Conservation (phyloP, 2,888 invertebrate genomes). For the Taenaris catops region DNA sequence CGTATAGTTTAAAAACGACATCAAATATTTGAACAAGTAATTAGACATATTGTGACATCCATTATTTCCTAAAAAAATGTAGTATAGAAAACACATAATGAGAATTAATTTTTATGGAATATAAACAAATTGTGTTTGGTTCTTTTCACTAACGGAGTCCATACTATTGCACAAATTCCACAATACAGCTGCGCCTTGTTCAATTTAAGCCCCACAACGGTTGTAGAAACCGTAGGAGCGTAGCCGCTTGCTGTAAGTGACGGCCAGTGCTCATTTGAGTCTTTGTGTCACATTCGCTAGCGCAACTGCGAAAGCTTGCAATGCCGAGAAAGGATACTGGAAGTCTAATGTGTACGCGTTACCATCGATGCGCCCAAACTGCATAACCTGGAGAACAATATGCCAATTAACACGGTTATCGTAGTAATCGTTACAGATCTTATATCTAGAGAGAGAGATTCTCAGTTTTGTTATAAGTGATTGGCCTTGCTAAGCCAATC, state of each 20-base stretch:
- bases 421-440: too few relatives aligned
- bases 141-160: constrained; percentile 16
- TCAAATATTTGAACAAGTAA: neutral
- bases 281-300: constrained; percentile 97
- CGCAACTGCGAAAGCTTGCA: constrained; percentile 99
- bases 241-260: constrained; percentile 29
- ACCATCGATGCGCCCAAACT: constrained; percentile 98
- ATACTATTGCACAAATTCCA: constrained; percentile 13
- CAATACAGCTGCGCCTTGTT: constrained; percentile 14
- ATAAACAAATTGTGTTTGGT: neutral
- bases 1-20: neutral
- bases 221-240: constrained; percentile 32
- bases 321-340: constrained; percentile 98
- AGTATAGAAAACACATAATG: neutral
- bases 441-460: too few relatives aligned
- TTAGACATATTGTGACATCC: neutral
- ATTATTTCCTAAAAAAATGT: neutral
- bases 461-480: too few relatives aligned
- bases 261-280: constrained; percentile 84
- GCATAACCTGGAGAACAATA: constrained; percentile 91
- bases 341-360: constrained; percentile 99
- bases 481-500: too few relatives aligned
- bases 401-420: too few relatives aligned
- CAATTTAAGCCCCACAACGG: constrained; percentile 27
- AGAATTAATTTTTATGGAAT: too few relatives aligned